phyloP scores from a whole-genome alignment of 1,140 invertebrate species.

The Trinorchestia longiramus region DNA sequence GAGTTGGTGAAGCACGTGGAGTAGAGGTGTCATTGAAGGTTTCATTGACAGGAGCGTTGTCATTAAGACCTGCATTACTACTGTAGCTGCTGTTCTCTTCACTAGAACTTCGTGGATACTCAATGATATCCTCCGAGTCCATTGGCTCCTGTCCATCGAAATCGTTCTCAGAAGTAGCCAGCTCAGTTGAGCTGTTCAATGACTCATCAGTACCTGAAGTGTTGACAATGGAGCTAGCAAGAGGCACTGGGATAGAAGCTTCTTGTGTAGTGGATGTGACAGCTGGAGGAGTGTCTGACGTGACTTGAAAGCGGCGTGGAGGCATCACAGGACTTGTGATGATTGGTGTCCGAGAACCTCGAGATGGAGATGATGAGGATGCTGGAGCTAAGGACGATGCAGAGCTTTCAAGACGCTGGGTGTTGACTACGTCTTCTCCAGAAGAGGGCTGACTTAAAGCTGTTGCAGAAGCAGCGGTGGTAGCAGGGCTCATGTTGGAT shows the following conservation, averaged over 20 bases:
- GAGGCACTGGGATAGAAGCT: neutral
- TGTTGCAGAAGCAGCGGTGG: neutral
- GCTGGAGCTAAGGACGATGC: neutral
- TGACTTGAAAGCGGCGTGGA: neutral
- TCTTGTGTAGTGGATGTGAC: neutral
- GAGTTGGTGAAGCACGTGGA: conserved; percentile 19
- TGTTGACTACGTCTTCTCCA: conserved; percentile 9
- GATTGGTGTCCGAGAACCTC: neutral
- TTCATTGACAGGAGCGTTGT: neutral
- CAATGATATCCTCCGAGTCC: conserved; percentile 8
- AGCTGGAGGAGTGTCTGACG: neutral
- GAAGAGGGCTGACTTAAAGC: neutral
- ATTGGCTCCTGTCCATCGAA: neutral
- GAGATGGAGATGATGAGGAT: neutral
- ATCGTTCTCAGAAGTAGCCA: neutral
- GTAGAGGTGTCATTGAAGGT: conserved; percentile 25
- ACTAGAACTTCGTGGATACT: neutral
- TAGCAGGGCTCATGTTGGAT: neutral
- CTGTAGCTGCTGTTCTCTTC: neutral
- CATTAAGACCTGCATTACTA: neutral
- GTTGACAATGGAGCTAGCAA: neutral
- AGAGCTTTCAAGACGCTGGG: neutral
- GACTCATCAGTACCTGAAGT: neutral
- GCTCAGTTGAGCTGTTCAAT: neutral
- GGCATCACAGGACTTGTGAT: conserved; percentile 47